A percentile compares a stretch with the other conserved stretches of the same genome.
These are phyloP conservation scores for Cephus sareptanus DNA, from an alignment of 2,888 invertebrate species.

Conservation along the genomic window DNA sequence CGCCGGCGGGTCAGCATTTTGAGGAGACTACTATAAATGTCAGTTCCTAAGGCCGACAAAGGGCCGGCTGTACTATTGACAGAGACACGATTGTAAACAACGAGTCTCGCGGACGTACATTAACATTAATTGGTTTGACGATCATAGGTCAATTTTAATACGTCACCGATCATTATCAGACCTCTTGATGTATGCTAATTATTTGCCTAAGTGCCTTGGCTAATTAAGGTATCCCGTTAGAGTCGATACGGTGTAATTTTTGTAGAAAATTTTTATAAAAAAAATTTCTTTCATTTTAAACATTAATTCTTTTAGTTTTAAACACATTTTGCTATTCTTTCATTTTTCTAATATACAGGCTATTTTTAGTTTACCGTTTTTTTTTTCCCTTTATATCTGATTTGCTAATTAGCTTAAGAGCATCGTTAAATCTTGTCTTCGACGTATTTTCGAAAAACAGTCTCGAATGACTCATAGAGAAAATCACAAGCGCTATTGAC, in stretches of 20 bases:
- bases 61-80: conserved; percentile 24
- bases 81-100: conserved; percentile 32
- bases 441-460: conserved; percentile 7
- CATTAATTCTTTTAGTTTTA: not conserved
- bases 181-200: not conserved
- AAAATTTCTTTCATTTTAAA: no score
- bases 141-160: not conserved
- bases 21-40: conserved; percentile 31
- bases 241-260: no score
- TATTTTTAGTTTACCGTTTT: not conserved
- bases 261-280: no score
- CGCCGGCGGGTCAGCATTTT: conserved; percentile 44
- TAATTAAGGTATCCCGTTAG: not conserved
- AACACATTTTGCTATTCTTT: not conserved
- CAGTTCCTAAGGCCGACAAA: conserved; percentile 29
- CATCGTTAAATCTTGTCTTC: not conserved
- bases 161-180: not conserved
- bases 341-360: no score
- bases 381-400: conserved; percentile 3
- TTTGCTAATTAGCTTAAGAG: not conserved
- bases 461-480: conserved; percentile 11
- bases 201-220: not conserved
- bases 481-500: conserved; percentile 6
- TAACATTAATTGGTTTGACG: conserved; percentile 21
- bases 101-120: conserved; percentile 20